Evolutionary conservation across 2,888 invertebrate genomes (phyloP).

Genomic region (Hyalella azteca): DNA sequence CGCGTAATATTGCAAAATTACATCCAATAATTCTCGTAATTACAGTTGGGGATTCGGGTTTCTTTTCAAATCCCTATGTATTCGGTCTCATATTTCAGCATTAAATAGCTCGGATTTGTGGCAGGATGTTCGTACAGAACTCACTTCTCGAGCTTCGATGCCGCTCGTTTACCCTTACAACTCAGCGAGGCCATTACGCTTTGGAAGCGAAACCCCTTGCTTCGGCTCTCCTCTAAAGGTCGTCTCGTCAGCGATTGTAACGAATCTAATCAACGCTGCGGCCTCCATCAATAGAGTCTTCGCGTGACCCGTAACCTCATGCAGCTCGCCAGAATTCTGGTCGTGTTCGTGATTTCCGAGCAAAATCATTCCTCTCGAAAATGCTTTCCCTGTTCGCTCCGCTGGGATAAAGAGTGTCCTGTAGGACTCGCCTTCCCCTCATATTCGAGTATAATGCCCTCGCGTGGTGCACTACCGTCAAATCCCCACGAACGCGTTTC

Average conservation of each 20-base stretch:
- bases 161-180: constrained; percentile 2
- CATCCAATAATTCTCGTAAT: too few species aligned
- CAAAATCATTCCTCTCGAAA: too few species aligned
- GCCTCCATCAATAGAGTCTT: constrained; percentile 14
- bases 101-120: background rate
- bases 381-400: too few species aligned
- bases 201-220: constrained; percentile 3
- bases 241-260: background rate
- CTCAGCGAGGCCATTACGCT: constrained; percentile 9
- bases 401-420: too few species aligned
- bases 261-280: constrained; percentile 16
- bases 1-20: too few species aligned
- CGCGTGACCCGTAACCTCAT: background rate
- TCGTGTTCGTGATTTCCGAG: background rate
- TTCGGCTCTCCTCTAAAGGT: constrained; percentile 8
- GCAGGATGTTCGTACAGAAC: background rate
- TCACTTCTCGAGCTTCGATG: background rate
- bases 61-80: too few species aligned
- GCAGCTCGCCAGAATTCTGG: background rate
- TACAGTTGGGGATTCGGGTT: too few species aligned
- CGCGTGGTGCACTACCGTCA: too few species aligned
- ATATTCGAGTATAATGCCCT: too few species aligned
- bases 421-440: too few species aligned
- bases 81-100: too few species aligned
- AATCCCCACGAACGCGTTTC: too few species aligned